Evolutionary conservation across 2,797 vertebrate genomes (phyloP), one percentile per base, ranked within the genome.

Genomic region (Gymnocypris eckloni): DNA sequence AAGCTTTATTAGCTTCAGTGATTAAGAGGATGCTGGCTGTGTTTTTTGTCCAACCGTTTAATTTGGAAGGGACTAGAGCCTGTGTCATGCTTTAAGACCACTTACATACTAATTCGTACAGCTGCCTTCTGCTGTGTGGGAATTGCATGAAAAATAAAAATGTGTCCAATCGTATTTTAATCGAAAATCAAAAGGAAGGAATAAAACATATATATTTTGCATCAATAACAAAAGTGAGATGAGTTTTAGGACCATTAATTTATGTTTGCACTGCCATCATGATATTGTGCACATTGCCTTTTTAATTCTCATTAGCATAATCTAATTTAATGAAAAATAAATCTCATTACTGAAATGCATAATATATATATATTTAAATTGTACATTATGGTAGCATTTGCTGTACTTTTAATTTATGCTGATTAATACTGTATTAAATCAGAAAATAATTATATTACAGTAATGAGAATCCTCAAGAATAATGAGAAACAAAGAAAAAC

Each of bases 1-100:
- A 66, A 77, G 61, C 45, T 75, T 84, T 43, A 81, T 81, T 81
- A 64, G 43, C 54, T 81, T 66, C 22, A 16, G 56, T 81, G 28
- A 85, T 73, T 52, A 41, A 71, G 48, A 59, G 39, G 66, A 43
- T 22, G 45, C 52, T 73, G 69, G 52, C 54, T 83, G 70, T 39
- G 16, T 41, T 56, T 15, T 39, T 56, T 72, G 8, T 25, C 33
- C 15, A 71, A 18, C 33, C 6, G 4, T 81, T 81, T 69, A 52
- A 70, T 33, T 75, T 3, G 10, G 13, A 73, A 73, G 71, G 13
- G 13, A 73, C n/a, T 9, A 25, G 15, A 33, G 45, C 48, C 22
- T 52, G 72, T 52, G 72, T 37, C 16, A 54, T 15, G 71, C n/a
- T 28, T 4, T 48, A 25, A 76, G 48, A 20, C 9, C 48, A 22